These are phyloP conservation scores for Tiphia femorata DNA, from an alignment of 2,888 invertebrate genomes.

Conservation along the genomic window DNA sequence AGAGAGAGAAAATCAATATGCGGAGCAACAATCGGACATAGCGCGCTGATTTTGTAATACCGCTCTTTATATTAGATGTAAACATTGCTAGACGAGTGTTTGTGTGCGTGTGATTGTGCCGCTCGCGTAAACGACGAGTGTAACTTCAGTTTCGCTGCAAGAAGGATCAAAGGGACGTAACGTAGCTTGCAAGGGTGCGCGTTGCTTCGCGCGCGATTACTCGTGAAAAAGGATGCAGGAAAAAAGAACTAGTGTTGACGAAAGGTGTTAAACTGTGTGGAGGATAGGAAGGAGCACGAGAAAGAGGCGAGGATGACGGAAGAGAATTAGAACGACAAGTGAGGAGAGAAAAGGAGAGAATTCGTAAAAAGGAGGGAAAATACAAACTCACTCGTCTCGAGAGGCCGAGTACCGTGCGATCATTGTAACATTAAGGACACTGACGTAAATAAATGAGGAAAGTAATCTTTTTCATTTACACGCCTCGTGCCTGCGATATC, in stretches of 20 bases:
- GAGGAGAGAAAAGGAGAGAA: not conserved
- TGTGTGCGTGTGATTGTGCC: not conserved
- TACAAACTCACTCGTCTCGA: not conserved
- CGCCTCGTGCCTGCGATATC: not conserved
- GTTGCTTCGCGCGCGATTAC: not conserved
- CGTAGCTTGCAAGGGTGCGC: not conserved
- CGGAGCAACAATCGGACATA: not conserved
- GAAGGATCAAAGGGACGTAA: not conserved
- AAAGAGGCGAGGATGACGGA: not conserved
- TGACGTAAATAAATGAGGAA: constrained; percentile 14
- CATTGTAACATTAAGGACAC: constrained; percentile 13
- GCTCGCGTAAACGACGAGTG: not conserved
- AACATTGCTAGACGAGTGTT: not conserved
- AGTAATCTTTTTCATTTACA: constrained; percentile 16
- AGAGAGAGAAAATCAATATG: not conserved
- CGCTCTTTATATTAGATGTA: not conserved
- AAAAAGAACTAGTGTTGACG: too few relatives aligned
- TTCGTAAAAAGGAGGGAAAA: not conserved
- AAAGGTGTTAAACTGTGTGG: too few relatives aligned
- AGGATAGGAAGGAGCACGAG: not conserved
- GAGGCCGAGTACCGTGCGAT: constrained; percentile 7
- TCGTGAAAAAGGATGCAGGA: not conserved
- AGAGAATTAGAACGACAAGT: too few relatives aligned
- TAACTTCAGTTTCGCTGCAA: too few relatives aligned
- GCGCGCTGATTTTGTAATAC: not conserved